A percentile compares a stretch with the other conserved stretches of the same genome.
Conservation (phyloP, 2,888 invertebrate genomes). For the Oxycera nigricornis region DNA sequence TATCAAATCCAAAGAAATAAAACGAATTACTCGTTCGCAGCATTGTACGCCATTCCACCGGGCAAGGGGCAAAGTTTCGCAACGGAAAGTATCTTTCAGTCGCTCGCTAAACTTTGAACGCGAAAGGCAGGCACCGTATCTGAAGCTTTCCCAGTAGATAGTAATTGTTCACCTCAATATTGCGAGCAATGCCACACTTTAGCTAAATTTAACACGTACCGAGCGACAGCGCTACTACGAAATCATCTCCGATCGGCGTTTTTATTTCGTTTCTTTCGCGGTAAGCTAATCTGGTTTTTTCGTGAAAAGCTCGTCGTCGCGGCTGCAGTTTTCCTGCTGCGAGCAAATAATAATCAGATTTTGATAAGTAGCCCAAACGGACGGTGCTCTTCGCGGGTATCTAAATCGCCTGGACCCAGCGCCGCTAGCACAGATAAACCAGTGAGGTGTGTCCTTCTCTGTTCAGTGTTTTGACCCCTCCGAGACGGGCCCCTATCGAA, state of each 20-base stretch:
- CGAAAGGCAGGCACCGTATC: constrained; percentile 1
- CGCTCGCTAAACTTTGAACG: constrained; percentile 20
- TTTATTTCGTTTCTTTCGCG: constrained; percentile 13
- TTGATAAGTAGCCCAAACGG: neutral
- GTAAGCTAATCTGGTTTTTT: constrained; percentile 4
- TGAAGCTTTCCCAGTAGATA: neutral
- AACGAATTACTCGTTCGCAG: neutral
- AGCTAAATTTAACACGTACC: constrained; percentile 34
- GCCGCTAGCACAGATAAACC: neutral
- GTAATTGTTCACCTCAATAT: constrained; percentile 5
- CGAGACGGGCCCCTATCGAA: neutral
- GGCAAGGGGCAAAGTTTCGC: neutral
- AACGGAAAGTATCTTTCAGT: constrained; percentile 22
- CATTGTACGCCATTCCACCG: neutral
- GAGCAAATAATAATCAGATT: neutral
- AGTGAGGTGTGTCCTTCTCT: neutral
- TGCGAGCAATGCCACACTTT: constrained; percentile 16
- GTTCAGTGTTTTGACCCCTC: constrained; percentile 15
- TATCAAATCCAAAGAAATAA: too few species aligned
- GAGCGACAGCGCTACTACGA: too few species aligned
- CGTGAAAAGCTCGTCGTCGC: constrained; percentile 18
- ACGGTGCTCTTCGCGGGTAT: constrained; percentile 3
- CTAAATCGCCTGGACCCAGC: neutral
- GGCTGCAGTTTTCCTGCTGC: neutral
- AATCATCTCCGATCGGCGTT: neutral